A percentile compares a stretch with the other conserved stretches of the same genome.
Conservation (phyloP, 92 coral and sea anemone genomes). For the Muricea muricata region DNA sequence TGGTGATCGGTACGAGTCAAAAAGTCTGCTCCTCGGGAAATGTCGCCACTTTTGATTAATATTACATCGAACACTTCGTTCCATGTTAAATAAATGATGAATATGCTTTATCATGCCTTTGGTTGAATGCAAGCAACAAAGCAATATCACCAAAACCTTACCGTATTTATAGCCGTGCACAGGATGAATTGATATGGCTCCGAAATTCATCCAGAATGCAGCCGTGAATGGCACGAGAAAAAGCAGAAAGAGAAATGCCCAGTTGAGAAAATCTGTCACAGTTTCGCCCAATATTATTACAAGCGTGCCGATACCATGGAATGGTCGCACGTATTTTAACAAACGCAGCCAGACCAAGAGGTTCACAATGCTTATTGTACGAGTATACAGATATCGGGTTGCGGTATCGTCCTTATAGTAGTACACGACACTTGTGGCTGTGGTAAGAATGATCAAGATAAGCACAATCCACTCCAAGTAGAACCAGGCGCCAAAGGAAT, state of each 20-base stretch:
- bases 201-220: conserved; percentile 97
- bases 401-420: conserved; percentile 27
- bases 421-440: conserved; percentile 63
- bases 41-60: too few species aligned
- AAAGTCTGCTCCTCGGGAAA: too few species aligned
- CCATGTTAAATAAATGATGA: too few species aligned
- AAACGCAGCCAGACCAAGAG: conserved; percentile 87
- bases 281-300: conserved; percentile 91
- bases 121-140: too few species aligned
- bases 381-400: conserved; percentile 45
- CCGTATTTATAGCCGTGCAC: conserved; percentile 77
- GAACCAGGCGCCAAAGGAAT: conserved; percentile 88
- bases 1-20: too few species aligned
- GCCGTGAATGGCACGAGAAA: conserved; percentile 95
- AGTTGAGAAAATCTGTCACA: conserved; percentile 79
- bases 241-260: conserved; percentile 78
- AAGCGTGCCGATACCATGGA: conserved; percentile 89
- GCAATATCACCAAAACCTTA: too few species aligned
- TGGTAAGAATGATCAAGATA: conserved; percentile 69
- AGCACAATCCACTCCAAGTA: conserved; percentile 90
- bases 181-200: conserved; percentile 56
- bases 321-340: conserved; percentile 90
- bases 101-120: too few species aligned
- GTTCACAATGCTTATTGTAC: conserved; percentile 69
- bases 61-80: too few species aligned